Base-by-base conservation (phyloP, 2,888 invertebrate genomes). In the Sthenelais limicola region DNA sequence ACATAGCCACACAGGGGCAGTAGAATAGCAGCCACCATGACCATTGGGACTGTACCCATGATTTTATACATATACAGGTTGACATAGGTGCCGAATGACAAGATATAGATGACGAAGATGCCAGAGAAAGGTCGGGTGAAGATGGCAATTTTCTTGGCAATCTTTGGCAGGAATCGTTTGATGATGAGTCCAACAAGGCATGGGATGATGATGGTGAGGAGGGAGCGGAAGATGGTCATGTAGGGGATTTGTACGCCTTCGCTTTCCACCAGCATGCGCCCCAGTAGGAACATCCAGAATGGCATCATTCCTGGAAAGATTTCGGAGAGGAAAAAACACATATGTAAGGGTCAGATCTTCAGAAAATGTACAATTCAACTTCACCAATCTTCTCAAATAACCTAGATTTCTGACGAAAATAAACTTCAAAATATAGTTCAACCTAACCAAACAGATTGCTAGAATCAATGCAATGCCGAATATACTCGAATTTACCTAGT, bases 201-300 rank as follows among this genome's bases (percentile, higher is more conserved):
- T 2, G 90, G 89, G 2, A 89, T 67, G 24, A 89, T 82, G 1
- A 90, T 82, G 3, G 84, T 82, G 9, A 86, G 74, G 21, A 90
- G 82, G 0, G 89, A 87, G 12, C 79, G 76, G 38, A 87, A 75
- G 66, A 90, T 86, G 77, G 88, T 87, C 12, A 73, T 62, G 79
- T 82, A 89, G 0, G 89, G 89, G 35, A 88, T 83, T 18, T 78
- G 67, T 7, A 85, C 73, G 24, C 74, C 76, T 28, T 72, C 75
- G 9, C 52, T 33, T 21, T 83, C 81, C 4, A 88, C 83, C 58
- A 83, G 83, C 28, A 82, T 81, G 28, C 79, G 76, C 3, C 89
- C 89, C 49, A 90, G 79, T 1, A 88, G 83, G 75, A 85, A 88
- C 80, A 90, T 79, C 90, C 90, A 90, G 9, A 89, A 77, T 0